These are phyloP conservation scores for Dendrocopos noguchii DNA, from an alignment of 2,113 vertebrate genomes.

Conservation along the genomic window DNA sequence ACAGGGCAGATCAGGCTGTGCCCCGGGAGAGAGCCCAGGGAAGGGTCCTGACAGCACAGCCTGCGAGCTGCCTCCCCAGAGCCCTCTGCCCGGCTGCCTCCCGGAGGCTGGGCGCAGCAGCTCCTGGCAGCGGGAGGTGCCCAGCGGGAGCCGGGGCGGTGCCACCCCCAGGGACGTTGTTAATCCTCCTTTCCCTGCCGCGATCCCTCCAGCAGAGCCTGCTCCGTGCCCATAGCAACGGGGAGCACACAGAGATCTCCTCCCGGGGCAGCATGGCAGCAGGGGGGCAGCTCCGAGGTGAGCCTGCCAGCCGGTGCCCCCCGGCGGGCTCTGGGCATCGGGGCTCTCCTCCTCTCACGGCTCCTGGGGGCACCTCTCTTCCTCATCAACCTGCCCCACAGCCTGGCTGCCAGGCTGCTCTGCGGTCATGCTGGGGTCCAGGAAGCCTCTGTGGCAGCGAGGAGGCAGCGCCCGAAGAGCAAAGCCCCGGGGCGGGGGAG, in stretches of 20 bases:
- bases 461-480: background rate
- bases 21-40: background rate
- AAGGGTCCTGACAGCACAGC: background rate
- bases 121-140: background rate
- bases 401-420: accelerated
- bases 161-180: no score
- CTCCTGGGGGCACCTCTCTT: accelerated
- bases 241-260: background rate
- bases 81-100: background rate
- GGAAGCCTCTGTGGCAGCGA: background rate
- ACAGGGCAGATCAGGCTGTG: background rate
- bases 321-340: accelerated
- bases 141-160: background rate
- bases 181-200: accelerated
- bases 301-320: background rate
- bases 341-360: background rate
- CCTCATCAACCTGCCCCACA: no score
- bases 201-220: background rate
- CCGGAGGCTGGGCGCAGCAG: background rate
- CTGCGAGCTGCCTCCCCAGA: accelerated
- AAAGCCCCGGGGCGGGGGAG: background rate
- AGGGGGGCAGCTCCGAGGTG: background rate
- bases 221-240: background rate
- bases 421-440: background rate
- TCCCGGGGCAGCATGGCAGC: background rate